phyloP scores from a whole-genome alignment of 2,797 vertebrate species.

The Sebastes steindachneri region DNA sequence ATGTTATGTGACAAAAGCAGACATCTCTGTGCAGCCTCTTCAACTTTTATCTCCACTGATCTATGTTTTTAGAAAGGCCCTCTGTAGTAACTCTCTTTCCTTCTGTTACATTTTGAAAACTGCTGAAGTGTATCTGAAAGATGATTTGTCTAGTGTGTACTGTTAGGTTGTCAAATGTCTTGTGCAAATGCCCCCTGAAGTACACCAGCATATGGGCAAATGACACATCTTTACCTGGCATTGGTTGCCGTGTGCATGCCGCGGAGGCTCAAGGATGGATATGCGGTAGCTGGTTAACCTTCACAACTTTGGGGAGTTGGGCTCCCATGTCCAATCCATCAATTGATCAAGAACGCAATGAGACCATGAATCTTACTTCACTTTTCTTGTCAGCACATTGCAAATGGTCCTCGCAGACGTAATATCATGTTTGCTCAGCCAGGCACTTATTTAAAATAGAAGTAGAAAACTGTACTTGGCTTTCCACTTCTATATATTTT shows the following conservation, averaged over 20 bases:
- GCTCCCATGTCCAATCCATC: slow-evolving; percentile 77
- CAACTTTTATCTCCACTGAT: slow-evolving; percentile 8
- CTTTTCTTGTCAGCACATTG: slow-evolving; percentile 67
- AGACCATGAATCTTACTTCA: slow-evolving; percentile 78
- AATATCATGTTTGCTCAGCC: slow-evolving; percentile 58
- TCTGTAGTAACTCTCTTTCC: not conserved
- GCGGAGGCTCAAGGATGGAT: slow-evolving; percentile 57
- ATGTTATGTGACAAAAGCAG: slow-evolving; percentile 1
- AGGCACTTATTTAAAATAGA: slow-evolving; percentile 36
- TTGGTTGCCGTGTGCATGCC: not conserved
- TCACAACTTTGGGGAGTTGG: slow-evolving; percentile 67
- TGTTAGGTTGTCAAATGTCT: slow-evolving; percentile 44
- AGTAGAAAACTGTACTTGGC: slow-evolving; percentile 2
- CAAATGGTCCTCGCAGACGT: slow-evolving; percentile 52
- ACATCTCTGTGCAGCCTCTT: not conserved
- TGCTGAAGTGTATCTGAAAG: slow-evolving; percentile 28
- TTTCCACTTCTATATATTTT: not conserved
- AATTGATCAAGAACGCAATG: slow-evolving; percentile 73
- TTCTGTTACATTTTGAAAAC: slow-evolving; percentile 25
- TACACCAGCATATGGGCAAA: slow-evolving; percentile 40
- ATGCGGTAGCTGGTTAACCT: slow-evolving; percentile 72
- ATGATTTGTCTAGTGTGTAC: slow-evolving; percentile 35
- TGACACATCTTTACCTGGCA: slow-evolving; percentile 39
- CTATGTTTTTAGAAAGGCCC: not conserved
- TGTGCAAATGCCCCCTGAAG: slow-evolving; percentile 28